Percentiles rank a stretch among this genome's conserved stretches.
Conservation (phyloP, 2,888 invertebrate species). For the Eupithecia dodoneata region DNA sequence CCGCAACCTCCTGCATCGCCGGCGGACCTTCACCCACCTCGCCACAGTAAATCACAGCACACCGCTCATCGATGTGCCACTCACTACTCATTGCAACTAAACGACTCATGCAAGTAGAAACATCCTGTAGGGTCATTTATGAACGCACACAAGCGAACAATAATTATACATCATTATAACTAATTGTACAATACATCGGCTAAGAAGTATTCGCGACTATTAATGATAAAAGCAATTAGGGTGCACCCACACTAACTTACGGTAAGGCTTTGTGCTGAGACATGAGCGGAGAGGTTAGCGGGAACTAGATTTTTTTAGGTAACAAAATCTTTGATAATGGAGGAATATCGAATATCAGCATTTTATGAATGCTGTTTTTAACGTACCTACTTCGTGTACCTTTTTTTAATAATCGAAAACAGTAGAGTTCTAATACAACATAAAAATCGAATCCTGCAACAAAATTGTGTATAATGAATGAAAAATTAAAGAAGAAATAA, state of each 20-base stretch:
- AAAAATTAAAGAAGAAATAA: too few species aligned
- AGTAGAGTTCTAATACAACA: too few species aligned
- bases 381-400: too few species aligned
- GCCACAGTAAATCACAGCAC: not conserved
- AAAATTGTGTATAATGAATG: too few species aligned
- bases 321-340: not conserved
- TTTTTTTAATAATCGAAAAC: too few species aligned
- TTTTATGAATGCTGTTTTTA: too few species aligned
- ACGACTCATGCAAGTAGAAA: conserved; percentile 37
- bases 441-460: too few species aligned
- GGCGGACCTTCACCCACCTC: too few species aligned
- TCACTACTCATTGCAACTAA: conserved; percentile 19
- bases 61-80: not conserved
- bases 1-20: too few species aligned
- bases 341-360: too few species aligned
- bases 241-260: conserved; percentile 66
- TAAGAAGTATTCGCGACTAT: conserved; percentile 83
- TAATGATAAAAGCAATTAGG: conserved; percentile 84
- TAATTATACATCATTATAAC: conserved; percentile 83
- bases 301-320: not conserved
- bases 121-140: conserved; percentile 45
- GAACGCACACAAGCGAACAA: conserved; percentile 56
- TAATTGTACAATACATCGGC: conserved; percentile 80
- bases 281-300: conserved; percentile 14
- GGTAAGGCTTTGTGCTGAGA: conserved; percentile 29